A percentile compares a stretch with the other conserved stretches of the same genome.
phyloP scores from a whole-genome alignment of 1,140 invertebrate species.

The Mesaphorura yosii region DNA sequence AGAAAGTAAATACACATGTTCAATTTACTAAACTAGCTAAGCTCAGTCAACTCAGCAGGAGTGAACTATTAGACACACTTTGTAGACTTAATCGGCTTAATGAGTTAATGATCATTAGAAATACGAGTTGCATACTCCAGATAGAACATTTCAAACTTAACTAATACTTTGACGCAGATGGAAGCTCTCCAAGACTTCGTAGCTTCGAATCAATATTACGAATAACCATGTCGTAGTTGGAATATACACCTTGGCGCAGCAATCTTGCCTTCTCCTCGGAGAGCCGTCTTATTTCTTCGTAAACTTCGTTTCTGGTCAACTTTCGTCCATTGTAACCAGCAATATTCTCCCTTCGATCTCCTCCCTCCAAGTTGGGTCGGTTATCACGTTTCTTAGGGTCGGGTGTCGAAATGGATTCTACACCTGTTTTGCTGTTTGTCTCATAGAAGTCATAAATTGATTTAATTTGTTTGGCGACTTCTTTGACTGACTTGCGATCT shows the following conservation, averaged over 20 bases:
- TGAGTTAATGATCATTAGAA: too few species aligned
- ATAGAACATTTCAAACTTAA: too few species aligned
- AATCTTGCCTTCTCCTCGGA: not conserved
- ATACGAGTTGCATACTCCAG: too few species aligned
- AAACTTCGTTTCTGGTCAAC: not conserved
- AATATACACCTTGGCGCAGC: slow-evolving; percentile 3
- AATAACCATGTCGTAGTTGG: not conserved
- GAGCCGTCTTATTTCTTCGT: slow-evolving; percentile 2
- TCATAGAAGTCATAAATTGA: not conserved
- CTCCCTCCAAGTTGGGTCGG: not conserved
- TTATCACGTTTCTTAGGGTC: not conserved
- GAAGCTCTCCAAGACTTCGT: too few species aligned
- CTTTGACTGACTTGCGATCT: slow-evolving; percentile 1
- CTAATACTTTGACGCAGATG: too few species aligned
- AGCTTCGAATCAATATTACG: not conserved
- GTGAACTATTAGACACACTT: too few species aligned
- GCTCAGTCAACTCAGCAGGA: too few species aligned
- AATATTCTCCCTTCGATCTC: not conserved
- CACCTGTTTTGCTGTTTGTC: not conserved
- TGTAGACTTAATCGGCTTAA: too few species aligned
- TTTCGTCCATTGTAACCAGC: not conserved
- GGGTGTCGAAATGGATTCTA: not conserved
- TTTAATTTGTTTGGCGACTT: not conserved
- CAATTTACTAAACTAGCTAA: too few species aligned
- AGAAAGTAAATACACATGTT: too few species aligned